Conservation (phyloP, 2,113 vertebrate species). For the Vulpes vulpes region DNA sequence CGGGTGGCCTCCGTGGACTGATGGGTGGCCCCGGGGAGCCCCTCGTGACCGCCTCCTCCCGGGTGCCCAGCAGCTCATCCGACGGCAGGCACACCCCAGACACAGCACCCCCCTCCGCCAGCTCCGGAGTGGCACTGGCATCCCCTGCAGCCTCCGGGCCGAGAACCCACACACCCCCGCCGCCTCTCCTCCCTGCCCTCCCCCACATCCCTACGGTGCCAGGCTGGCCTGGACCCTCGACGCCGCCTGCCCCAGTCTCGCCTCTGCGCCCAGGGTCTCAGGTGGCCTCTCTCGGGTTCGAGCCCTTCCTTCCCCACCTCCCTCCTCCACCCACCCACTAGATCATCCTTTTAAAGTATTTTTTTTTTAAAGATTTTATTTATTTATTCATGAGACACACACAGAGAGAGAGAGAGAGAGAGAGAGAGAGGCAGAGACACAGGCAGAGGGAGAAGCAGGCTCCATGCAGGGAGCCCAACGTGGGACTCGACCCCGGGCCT, state of each 20-base stretch:
- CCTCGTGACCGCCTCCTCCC: not conserved
- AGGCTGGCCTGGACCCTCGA: not conserved
- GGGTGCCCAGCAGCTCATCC: not conserved
- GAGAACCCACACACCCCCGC: not conserved
- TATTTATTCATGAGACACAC: too few relatives aligned
- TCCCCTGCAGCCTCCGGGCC: fast-evolving
- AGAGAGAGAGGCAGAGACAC: too few relatives aligned
- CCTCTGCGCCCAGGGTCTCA: not conserved
- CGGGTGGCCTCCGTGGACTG: fast-evolving
- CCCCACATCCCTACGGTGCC: not conserved
- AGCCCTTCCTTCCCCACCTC: not conserved
- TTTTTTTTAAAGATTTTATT: too few relatives aligned
- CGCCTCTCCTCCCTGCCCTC: not conserved
- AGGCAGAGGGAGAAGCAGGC: too few relatives aligned
- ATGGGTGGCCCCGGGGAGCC: not conserved
- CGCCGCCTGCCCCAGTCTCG: not conserved
- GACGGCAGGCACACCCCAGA: not conserved
- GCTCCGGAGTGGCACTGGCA: not conserved
- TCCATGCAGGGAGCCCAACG: too few relatives aligned
- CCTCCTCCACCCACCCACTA: fast-evolving
- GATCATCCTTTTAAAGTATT: too few relatives aligned
- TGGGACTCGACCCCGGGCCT: too few relatives aligned
- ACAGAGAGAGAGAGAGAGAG: too few relatives aligned
- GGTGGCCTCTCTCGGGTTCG: too few relatives aligned
- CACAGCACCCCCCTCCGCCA: too few relatives aligned